phyloP scores from a whole-genome alignment of 1,140 invertebrate genomes.

The Zophobas morio region DNA sequence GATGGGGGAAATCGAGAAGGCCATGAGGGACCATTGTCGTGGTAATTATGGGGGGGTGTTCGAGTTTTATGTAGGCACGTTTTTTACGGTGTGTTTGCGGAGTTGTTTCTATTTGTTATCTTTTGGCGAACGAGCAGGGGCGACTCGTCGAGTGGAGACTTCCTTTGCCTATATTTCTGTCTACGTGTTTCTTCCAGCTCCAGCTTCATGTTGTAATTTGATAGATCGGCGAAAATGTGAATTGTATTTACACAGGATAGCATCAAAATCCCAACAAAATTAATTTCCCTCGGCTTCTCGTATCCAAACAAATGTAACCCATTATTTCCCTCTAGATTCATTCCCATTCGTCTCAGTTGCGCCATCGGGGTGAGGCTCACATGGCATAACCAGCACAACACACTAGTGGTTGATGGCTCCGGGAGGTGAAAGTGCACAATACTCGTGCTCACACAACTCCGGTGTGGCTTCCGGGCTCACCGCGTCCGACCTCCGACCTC shows the following conservation, averaged over 20 bases:
- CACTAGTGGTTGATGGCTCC: conserved; percentile 43
- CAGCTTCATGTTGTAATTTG: no score
- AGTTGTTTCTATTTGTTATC: neutral
- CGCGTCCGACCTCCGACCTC: conserved; percentile 48
- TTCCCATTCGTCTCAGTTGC: neutral
- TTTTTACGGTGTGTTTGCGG: conserved; percentile 5
- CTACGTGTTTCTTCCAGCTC: no score
- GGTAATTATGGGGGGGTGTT: conserved; percentile 21
- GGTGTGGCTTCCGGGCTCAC: conserved; percentile 54
- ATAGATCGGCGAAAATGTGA: no score
- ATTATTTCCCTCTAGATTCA: no score
- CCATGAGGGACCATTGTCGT: conserved; percentile 42
- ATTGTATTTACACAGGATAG: no score
- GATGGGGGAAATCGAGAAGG: conserved; percentile 45
- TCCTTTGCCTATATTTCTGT: no score
- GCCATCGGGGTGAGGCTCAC: conserved; percentile 13
- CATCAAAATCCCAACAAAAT: no score
- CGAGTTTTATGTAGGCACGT: neutral
- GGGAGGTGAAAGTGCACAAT: conserved; percentile 55
- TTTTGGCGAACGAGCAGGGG: neutral
- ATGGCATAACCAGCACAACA: neutral
- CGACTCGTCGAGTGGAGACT: neutral
- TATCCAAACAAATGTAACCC: no score
- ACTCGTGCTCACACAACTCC: conserved; percentile 47
- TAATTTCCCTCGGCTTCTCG: no score